Base-by-base conservation (phyloP, 2,888 invertebrate genomes). In the Acronicta leporina region DNA sequence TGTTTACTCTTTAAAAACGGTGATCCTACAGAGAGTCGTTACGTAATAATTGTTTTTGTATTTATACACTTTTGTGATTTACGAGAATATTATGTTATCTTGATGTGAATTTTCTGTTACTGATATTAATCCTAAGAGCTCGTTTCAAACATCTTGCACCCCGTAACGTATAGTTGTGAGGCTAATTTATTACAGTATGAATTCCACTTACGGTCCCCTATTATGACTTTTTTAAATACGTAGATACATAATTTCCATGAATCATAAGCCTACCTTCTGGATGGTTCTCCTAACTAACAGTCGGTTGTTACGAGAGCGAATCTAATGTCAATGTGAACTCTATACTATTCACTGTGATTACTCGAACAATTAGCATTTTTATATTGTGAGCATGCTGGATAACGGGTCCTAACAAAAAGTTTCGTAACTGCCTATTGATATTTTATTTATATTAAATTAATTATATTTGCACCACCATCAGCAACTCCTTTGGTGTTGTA, bases 211-310 rank as follows among this genome's bases (percentile, higher is more conserved):
- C 43, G 62, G 82, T 82, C 70, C 85, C 73, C 82, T 71, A 72
- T 74, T 77, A 74, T 69, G 75, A 81, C 84, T 80, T 79, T 77
- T 64, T n/a, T n/a, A 45, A 57, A 70, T 68, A 20, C 2, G 20
- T 20, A n/a, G n/a, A n/a, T n/a, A 20, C 20, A 20, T 20, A 62
- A 65, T 78, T 82, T 79, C 82, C 77, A 77, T 79, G 73, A 72
- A 70, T 71, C 71, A 71, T 63, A 76, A 75, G 64, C 55, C 75
- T 68, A 79, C 83, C 85, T 20, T 20, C 20, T 20, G 84, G 83
- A 86, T 85, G 83, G 71, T 85, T 86, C 87, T 85, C 57, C 76
- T 75, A 84, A 87, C 73, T 87, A 88, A 88, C 86, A 82, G 83
- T 77, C 66, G 45, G 59, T 74, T 65, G 69, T 77, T 79, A 77